Evolutionary conservation across 2,797 vertebrate genomes (phyloP).

Genomic region (Girardinus metallicus): DNA sequence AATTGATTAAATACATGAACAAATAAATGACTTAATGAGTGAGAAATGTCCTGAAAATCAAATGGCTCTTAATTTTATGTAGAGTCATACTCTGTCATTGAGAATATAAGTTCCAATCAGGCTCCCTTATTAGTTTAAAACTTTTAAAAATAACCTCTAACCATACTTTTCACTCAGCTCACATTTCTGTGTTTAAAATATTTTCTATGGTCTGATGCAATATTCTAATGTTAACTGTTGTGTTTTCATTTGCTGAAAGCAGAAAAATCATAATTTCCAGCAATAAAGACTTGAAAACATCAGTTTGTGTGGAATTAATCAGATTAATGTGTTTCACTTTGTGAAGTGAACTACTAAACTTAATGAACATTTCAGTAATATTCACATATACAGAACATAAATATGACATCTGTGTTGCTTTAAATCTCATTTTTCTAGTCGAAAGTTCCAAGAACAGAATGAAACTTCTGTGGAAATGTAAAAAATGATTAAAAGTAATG

Average conservation of each 20-base stretch:
- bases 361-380: not conserved
- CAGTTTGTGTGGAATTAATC: not conserved
- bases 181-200: not conserved
- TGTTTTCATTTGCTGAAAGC: not conserved
- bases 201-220: not conserved
- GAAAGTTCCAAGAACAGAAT: not conserved
- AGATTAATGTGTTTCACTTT: not conserved
- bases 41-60: not conserved
- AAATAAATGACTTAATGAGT: not conserved
- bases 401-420: not conserved
- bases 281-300: not conserved
- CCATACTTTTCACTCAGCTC: not conserved
- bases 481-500: not conserved
- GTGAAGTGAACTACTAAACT: not conserved
- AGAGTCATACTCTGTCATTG: not conserved
- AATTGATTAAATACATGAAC: not conserved
- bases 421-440: not conserved
- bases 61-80: not conserved
- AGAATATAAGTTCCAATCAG: not conserved
- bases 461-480: too few relatives aligned
- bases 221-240: not conserved
- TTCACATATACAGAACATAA: not conserved
- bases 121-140: not conserved
- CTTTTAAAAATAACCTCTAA: not conserved
- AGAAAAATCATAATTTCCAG: not conserved